Percentiles rank a stretch among this genome's conserved stretches.
These are phyloP conservation scores for Artemisiospiza belli DNA, from an alignment of 2,113 vertebrate genomes.

Conservation along the genomic window DNA sequence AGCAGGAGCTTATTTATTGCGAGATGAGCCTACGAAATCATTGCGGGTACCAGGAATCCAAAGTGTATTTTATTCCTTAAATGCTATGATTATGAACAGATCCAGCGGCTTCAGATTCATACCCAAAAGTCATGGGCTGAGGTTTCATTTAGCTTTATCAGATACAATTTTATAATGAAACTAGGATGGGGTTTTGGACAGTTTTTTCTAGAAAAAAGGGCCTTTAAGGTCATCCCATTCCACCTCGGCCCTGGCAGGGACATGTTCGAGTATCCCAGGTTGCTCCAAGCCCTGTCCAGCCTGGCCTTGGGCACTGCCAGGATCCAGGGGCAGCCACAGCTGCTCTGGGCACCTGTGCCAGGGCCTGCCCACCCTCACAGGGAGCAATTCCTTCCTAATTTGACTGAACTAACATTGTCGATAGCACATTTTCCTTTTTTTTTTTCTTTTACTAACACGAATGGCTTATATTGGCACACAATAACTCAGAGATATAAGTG, in stretches of 20 bases:
- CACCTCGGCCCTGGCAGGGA: background rate
- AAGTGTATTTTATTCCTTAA: background rate
- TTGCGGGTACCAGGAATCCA: background rate
- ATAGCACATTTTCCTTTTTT: background rate
- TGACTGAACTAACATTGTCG: background rate
- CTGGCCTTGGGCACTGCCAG: background rate
- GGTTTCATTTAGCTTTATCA: background rate
- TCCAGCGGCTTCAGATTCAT: background rate
- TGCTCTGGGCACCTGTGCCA: background rate
- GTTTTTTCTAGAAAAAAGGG: background rate
- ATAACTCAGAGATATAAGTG: background rate
- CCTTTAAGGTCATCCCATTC: background rate
- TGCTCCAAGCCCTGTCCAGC: fast-evolving
- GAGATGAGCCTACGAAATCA: background rate
- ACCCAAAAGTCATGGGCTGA: background rate
- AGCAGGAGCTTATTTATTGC: background rate
- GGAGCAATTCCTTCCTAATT: background rate
- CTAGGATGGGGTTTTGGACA: fast-evolving
- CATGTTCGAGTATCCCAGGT: fast-evolving
- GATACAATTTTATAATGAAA: background rate
- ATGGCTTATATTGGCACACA: background rate
- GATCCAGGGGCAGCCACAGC: background rate
- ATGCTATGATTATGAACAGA: background rate
- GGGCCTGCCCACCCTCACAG: too few species aligned
- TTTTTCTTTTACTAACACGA: background rate